Conservation (phyloP, 37 sponge, comb jelly and placozoan genomes). For the Mnemiopsis leidyi region DNA sequence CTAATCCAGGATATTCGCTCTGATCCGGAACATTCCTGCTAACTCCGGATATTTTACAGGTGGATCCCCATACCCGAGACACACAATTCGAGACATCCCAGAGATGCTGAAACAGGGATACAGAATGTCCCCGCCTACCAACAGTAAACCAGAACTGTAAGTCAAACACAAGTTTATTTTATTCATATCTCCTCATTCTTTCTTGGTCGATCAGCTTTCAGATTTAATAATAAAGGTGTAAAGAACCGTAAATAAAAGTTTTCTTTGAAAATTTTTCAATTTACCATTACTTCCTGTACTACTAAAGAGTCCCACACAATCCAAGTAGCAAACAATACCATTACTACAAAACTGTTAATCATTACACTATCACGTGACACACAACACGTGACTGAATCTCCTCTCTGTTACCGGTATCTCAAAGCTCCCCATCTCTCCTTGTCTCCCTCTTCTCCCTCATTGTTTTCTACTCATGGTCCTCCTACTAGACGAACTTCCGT, state of each 20-base stretch:
- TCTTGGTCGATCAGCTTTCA: background rate
- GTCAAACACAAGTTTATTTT: background rate
- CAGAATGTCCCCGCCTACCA: constrained; percentile 59
- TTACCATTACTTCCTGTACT: too few relatives aligned
- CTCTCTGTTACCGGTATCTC: background rate
- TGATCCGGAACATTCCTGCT: too few relatives aligned
- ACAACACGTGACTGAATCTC: too few relatives aligned
- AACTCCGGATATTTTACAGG: background rate
- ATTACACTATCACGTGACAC: background rate
- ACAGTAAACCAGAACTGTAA: constrained; percentile 64
- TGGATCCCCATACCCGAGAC: constrained; percentile 49
- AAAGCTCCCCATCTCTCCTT: background rate
- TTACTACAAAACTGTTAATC: background rate
- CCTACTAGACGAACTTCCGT: background rate
- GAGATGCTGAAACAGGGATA: constrained; percentile 63
- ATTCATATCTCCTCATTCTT: background rate
- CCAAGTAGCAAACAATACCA: background rate
- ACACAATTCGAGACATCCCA: constrained; percentile 51
- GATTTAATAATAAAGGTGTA: too few relatives aligned
- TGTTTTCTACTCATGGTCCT: background rate
- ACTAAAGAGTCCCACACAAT: too few relatives aligned
- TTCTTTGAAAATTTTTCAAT: background rate
- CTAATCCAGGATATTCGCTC: too few relatives aligned
- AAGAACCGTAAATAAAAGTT: background rate
- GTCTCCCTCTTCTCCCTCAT: background rate